Evolutionary conservation across 1,140 invertebrate species (phyloP).

Genomic region (Centruroides sculpturatus): DNA sequence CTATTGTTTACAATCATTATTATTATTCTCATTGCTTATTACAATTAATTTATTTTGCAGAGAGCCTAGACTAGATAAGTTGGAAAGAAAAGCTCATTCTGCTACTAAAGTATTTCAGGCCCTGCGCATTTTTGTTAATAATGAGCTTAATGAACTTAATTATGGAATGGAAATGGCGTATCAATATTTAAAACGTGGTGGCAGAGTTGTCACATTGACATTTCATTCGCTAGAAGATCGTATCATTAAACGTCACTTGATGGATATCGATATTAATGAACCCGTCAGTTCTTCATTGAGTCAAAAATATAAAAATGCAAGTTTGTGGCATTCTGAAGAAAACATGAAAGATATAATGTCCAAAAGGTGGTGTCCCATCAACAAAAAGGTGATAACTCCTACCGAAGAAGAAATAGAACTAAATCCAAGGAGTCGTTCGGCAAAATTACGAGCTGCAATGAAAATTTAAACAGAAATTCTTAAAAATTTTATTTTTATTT

Average conservation of each 20-base stretch:
- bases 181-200: conserved; percentile 57
- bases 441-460: conserved; percentile 67
- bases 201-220: conserved; percentile 61
- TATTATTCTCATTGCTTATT: neutral
- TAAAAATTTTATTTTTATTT: neutral
- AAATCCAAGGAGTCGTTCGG: conserved; percentile 74
- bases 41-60: conserved; percentile 22
- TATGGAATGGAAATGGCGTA: conserved; percentile 66
- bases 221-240: conserved; percentile 92
- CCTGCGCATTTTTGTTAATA: conserved; percentile 88
- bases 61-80: conserved; percentile 45
- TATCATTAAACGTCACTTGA: conserved; percentile 82
- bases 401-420: conserved; percentile 49
- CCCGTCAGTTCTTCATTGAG: conserved; percentile 19
- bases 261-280: conserved; percentile 50
- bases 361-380: conserved; percentile 56
- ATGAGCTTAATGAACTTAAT: conserved; percentile 92
- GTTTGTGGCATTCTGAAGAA: conserved; percentile 28
- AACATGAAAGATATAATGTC: conserved; percentile 43
- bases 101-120: conserved; percentile 92
- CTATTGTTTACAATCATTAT: neutral
- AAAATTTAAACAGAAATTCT: conserved; percentile 29
- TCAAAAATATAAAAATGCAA: conserved; percentile 23
- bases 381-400: conserved; percentile 65
- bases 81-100: conserved; percentile 55